A percentile compares a stretch with the other conserved stretches of the same genome.
phyloP scores from a whole-genome alignment of 2,888 invertebrate genomes.

The Podabrus alpinus region DNA sequence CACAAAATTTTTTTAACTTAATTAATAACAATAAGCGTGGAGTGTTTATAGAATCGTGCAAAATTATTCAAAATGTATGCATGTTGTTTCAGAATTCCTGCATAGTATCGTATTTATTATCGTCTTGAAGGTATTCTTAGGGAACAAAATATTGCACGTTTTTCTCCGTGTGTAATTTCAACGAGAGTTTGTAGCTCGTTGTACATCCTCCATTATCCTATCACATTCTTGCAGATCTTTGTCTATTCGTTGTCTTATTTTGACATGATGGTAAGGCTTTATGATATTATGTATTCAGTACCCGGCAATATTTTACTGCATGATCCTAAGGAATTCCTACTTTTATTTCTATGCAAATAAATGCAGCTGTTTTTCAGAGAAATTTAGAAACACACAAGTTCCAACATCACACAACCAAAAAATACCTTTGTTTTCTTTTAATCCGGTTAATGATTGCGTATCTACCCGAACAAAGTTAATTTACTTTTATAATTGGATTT shows the following conservation, averaged over 20 bases:
- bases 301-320: neutral
- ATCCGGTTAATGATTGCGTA: neutral
- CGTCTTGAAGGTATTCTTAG: slow-evolving; percentile 15
- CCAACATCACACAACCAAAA: neutral
- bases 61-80: slow-evolving; percentile 15
- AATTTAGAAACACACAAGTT: neutral
- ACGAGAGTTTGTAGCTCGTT: slow-evolving; percentile 15
- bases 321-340: neutral
- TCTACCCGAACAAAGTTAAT: neutral
- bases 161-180: slow-evolving; percentile 24
- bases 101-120: slow-evolving; percentile 24
- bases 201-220: slow-evolving; percentile 4
- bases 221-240: slow-evolving; percentile 2
- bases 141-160: slow-evolving; percentile 26
- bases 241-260: neutral
- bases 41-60: slow-evolving; percentile 22
- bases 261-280: neutral
- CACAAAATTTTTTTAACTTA: neutral
- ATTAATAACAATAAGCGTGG: neutral
- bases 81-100: slow-evolving; percentile 20
- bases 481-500: neutral
- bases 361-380: neutral
- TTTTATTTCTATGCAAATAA: neutral
- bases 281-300: neutral
- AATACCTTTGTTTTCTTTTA: neutral